phyloP scores from a whole-genome alignment of 2,113 vertebrate genomes.

The Struthio camelus region DNA sequence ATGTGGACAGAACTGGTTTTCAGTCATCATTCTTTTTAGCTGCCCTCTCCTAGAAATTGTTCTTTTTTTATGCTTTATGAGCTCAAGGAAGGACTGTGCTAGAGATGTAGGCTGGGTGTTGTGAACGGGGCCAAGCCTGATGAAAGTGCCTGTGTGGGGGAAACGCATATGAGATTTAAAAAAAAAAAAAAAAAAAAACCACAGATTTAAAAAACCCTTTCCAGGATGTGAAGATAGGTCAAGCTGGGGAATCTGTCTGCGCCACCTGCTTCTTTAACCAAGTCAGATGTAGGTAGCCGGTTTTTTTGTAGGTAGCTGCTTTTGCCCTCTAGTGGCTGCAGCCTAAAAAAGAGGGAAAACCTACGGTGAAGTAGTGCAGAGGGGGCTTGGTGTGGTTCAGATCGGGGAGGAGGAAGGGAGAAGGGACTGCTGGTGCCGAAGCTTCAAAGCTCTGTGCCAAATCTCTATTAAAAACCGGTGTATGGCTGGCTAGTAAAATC shows the following conservation, averaged over 20 bases:
- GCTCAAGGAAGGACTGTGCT: neutral
- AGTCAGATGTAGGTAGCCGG: neutral
- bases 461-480: neutral
- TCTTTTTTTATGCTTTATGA: neutral
- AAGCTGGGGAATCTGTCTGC: neutral
- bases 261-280: neutral
- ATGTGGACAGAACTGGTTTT: neutral
- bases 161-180: neutral
- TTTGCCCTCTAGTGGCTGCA: neutral
- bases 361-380: neutral
- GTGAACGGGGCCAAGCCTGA: neutral
- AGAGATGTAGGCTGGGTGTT: neutral
- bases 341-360: neutral
- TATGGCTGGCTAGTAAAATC: neutral
- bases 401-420: neutral
- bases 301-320: neutral
- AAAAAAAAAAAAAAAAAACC: neutral
- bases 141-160: neutral
- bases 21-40: neutral
- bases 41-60: neutral
- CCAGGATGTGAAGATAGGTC: neutral
- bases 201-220: neutral
- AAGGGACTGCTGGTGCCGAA: neutral
- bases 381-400: fast-evolving
- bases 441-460: neutral